phyloP scores from a whole-genome alignment of 2,113 vertebrate genomes.

The Phrynocephalus versicolor region DNA sequence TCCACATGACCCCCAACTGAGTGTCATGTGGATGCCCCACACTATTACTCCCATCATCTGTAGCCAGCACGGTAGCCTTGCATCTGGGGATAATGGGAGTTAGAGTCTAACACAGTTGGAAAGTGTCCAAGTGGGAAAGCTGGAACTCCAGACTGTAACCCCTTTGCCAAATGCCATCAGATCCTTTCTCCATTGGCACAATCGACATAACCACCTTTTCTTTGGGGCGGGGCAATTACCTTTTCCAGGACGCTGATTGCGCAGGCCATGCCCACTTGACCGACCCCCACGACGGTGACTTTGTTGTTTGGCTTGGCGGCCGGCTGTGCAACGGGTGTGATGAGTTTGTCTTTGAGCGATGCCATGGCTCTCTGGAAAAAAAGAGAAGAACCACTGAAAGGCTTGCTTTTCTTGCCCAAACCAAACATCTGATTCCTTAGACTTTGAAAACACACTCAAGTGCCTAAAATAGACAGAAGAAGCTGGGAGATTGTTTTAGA shows the following conservation, averaged over 20 bases:
- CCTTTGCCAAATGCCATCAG: neutral
- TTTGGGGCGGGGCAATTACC: conserved; percentile 60
- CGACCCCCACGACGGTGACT: conserved; percentile 92
- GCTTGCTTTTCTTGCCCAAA: neutral
- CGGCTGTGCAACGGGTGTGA: conserved; percentile 72
- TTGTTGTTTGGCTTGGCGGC: conserved; percentile 83
- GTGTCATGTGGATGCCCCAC: no score
- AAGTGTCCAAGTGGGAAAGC: no score
- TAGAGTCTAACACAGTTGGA: neutral
- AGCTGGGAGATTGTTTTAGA: no score
- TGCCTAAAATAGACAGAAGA: no score
- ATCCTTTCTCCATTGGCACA: neutral
- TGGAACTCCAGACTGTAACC: no score
- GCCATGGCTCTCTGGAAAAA: conserved; percentile 80
- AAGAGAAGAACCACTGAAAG: accelerated
- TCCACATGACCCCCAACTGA: no score
- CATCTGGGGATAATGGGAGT: no score
- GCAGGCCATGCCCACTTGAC: conserved; percentile 95
- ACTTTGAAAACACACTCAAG: no score
- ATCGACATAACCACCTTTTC: no score
- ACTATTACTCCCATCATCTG: no score
- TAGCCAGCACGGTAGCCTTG: no score
- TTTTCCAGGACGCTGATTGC: conserved; percentile 90
- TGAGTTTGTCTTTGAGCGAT: conserved; percentile 88
- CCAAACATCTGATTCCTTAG: no score